Evolutionary conservation across 1,140 invertebrate species (phyloP), one percentile per base, ranked within the genome.

Genomic region (Hyles vespertilio): DNA sequence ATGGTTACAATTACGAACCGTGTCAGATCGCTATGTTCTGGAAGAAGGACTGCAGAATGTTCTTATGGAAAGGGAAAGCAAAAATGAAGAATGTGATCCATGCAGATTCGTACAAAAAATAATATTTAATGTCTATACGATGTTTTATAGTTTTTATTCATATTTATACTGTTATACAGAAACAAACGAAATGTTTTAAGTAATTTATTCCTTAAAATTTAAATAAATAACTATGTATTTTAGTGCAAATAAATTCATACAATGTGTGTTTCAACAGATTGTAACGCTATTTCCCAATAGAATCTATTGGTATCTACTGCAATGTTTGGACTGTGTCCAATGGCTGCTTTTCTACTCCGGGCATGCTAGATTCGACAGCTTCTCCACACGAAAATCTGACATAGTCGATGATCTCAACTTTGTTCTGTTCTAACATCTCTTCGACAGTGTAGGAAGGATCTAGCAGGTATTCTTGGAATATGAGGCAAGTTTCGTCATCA

Each of bases 381-480:
- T 95, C 94, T 5, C 96, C 96, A 83, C 96, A 95, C 84, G 97
- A 95, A 83, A 94, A 97, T 50, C 96, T 91, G 59, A 94, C 91
- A 89, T 96, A 98, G 81, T 97, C 95, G n/a, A 96, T 55, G 34
- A 98, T 85, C 78, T 93, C 89, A 2, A 94, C 81, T 63, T 92
- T 89, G 74, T 94, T 91, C 59, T 93, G 91, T 36, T 92, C 77
- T 12, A 98, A 74, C 11, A 96, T 87, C 58, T 98, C 93, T 32
- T 93, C 91, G 1, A 98, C 93, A 5, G 91, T 95, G 5, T 93
- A 71, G 51, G 89, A 90, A 3, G 94, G 91, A 80, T 98, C 95
- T 3, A 96, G 74, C n/a, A 98, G 84, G 81, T 94, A 98, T 74
- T 97, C 96, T 89, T 98, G 97, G 79, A 93, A 93, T 52, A 98